Base-by-base conservation (phyloP, 2,113 vertebrate genomes). In the Todiramphus chloris region DNA sequence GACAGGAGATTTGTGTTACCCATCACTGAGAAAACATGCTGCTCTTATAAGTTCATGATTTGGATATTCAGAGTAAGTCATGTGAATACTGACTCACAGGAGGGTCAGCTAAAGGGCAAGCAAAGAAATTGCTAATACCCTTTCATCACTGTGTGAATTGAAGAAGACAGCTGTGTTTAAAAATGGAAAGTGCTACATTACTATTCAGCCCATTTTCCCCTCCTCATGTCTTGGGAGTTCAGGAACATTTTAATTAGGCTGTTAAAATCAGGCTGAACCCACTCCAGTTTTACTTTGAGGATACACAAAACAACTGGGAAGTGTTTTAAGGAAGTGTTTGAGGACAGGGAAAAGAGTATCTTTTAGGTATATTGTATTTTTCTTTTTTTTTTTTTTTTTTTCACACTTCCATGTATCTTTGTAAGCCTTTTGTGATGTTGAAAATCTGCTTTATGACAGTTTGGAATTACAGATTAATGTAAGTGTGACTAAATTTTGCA, bases 41-140 rank as follows among this genome's bases (percentile, higher is more conserved):
- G 93, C 78, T 83, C 59, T 96, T 97, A 96, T 83, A 96, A 97
- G 98, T 97, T 97, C 75, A 97, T 97, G 97, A 96, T 97, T 76
- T 95, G 83, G 92, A 55, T 98, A 96, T 94, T 97, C 95, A 96
- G 96, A 93, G 89, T 98, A 95, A 98, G 94, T 97, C 81, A 93
- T 94, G 82, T 96, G 94, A 98, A 97, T 98, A 6, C 13, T 97
- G 98, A 98, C 98, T 97, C 97, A 72, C 39, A 51, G 79, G 60
- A 96, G n/a, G 58, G 39, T 90, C 43, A 76, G 46, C 72, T 78
- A 75, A 56, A 31, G 25, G 8, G 3, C 41, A 51, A 30, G 62
- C 50, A 51, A 50, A 84, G 30, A 93, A 94, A 70, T 68, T 87
- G 72, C 73, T 85, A 28, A 78, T 84, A 19, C 17, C 4, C 10